Base-by-base conservation (phyloP, 2,113 vertebrate genomes). In the Ceratotherium simum region DNA sequence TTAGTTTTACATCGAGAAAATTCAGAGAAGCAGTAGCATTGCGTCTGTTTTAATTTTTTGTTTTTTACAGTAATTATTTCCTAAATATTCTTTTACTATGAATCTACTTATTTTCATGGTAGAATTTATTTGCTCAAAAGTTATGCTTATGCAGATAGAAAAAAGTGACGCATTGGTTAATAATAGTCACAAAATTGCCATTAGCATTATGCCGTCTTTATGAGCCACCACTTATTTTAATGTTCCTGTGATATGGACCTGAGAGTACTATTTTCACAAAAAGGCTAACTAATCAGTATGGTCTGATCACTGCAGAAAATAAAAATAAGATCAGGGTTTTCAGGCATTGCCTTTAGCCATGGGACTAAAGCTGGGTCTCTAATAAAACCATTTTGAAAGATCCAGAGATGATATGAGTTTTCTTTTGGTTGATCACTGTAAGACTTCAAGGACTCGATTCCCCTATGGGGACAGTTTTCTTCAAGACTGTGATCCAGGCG, bases 401-500 rank as follows among this genome's bases (percentile, higher is more conserved):
- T 23, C 1, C 33, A 75, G 89, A 85, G 27, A 17, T 73, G 5
- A 11, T 3, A 39, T 39, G 39, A 82, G 16, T 46, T 95, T 95
- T 69, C 31, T 97, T 97, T 75, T 91, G 51, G 39, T 91, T 70
- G n/a, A 14, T 58, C 72, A n/a, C 33, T 29, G 6, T 54, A 73
- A 69, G 75, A 42, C 65, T 93, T 91, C 90, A 96, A 97, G 95
- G 78, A 65, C 23, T 91, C 12, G 18, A 3, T 80, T 93, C 0
- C 27, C 75, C 54, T 78, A 10, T 42, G 23, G 1, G n/a, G 67
- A 13, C 21, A 58, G 46, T 89, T 92, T 98, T 88, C 20, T 98
- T 72, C 91, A 69, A 90, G 58, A 94, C 80, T 85, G 75, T 54
- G 94, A 25, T 76, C 42, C 79, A 96, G 82, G 96, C 6, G 31